Percentiles rank a stretch among this genome's conserved stretches.
Evolutionary conservation across 2,797 vertebrate genomes (phyloP).

Genomic region (Sebastes itinus): DNA sequence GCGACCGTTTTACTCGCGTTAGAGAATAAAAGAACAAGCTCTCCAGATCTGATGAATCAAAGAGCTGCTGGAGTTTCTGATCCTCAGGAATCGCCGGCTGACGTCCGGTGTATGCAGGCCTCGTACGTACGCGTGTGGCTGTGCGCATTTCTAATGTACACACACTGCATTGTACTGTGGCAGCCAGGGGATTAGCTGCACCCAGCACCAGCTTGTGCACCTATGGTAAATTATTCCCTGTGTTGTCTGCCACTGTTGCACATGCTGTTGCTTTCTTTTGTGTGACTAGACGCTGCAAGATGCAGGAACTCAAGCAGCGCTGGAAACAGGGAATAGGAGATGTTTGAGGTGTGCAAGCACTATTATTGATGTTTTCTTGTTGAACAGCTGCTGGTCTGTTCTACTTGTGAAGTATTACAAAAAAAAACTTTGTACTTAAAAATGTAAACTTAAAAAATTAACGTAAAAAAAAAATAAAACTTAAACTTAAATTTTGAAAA

Average conservation of each 20-base stretch:
- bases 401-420: background rate
- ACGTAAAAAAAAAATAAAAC: too few relatives aligned
- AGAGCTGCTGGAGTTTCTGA: slow-evolving; percentile 41
- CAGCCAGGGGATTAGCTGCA: slow-evolving; percentile 27
- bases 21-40: slow-evolving; percentile 35
- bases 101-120: background rate
- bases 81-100: slow-evolving; percentile 4
- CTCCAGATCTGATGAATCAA: slow-evolving; percentile 51
- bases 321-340: background rate
- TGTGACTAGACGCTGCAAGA: background rate
- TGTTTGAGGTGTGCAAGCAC: background rate
- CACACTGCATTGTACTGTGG: background rate
- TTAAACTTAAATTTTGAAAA: too few relatives aligned
- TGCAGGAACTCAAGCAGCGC: background rate
- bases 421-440: too few relatives aligned
- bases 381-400: slow-evolving; percentile 1
- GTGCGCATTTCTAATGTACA: background rate
- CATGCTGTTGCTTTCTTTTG: slow-evolving; percentile 1
- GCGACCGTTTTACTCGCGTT: slow-evolving; percentile 29
- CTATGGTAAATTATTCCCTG: slow-evolving; percentile 15
- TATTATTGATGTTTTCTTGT: background rate
- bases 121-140: background rate
- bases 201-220: background rate
- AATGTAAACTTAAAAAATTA: accelerated
- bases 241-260: background rate